Percentiles rank a stretch among this genome's conserved stretches.
Conservation (phyloP, 2,113 vertebrate species). For the Clarias magur region DNA sequence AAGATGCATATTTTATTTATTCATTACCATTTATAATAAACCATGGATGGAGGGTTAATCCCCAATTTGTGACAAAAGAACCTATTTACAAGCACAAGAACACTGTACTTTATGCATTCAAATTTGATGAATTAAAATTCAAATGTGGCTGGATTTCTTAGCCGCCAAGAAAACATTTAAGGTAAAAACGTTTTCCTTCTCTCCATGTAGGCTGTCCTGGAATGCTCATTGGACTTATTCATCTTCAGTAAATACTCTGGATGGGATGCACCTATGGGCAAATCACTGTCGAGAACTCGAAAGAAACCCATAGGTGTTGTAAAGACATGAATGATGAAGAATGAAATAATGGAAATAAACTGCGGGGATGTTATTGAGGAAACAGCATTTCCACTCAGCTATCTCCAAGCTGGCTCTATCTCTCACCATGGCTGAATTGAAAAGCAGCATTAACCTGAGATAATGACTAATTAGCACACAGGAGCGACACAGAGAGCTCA, state of each 20-base stretch:
- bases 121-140: background rate
- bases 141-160: background rate
- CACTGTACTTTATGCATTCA: background rate
- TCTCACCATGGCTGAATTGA: background rate
- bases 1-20: background rate
- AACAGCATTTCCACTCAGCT: conserved; percentile 49
- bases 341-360: background rate
- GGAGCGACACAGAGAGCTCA: conserved; percentile 52
- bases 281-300: conserved; percentile 74
- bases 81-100: background rate
- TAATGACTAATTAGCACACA: conserved; percentile 65
- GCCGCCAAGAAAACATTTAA: background rate
- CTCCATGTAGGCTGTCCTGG: conserved; percentile 77
- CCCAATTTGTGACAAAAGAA: background rate
- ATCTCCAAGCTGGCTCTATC: conserved; percentile 50
- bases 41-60: background rate
- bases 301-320: conserved; percentile 76
- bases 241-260: conserved; percentile 66
- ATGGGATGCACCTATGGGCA: background rate
- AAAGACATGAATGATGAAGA: conserved; percentile 42
- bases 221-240: conserved; percentile 73
- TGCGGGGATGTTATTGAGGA: conserved; percentile 21
- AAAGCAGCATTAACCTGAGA: conserved; percentile 11
- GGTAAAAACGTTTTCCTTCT: background rate
- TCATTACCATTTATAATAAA: background rate